Base-by-base conservation (phyloP, 1,140 invertebrate genomes). In the Pemphigus obesinymphae region DNA sequence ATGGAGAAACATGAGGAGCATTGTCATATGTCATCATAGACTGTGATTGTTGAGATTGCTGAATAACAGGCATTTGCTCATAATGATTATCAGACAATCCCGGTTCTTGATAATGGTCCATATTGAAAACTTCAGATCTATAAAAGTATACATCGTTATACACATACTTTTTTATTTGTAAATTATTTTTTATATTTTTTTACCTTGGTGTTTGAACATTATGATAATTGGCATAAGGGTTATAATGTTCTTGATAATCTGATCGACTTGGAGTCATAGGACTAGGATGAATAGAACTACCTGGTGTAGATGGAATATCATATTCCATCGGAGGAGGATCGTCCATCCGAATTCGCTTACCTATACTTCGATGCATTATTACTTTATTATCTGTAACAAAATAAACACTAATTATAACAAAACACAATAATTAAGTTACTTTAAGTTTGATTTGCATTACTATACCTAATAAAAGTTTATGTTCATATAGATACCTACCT, bases 321-420 rank as follows among this genome's bases (percentile, higher is more conserved):
- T 95, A 95, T 86, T 95, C 93, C 29, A 92, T 93, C 70, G 94
- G 93, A 15, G 90, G 90, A 80, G 94, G 94, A 88, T 96, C 94
- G 88, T 96, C 94, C 93, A 96, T 95, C 58, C 94, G 92, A 85
- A 96, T 96, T 78, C 94, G 90, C 88, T 96, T 96, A 70, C 94
- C 95, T 34, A 85, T 85, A 83, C 85, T 85, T 70, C 85, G 68
- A 53, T 85, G 84, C 85, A 85, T 85, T 61, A 82, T 85, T 55
- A 70, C 6, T 70, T 43, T 70, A 26, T 70, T 45, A 70, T 45
- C 40, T 70, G 23, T 45, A 70, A 40, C 29, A 40, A 23, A 40
- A 37, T 11, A n/a, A 68, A 37, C 4, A 68, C 5, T 23, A 6
- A 68, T 63, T 63, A 34, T 20, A 26, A 26, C 4, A 58, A 15